Evolutionary conservation across 2,888 invertebrate species (phyloP), one percentile per base, ranked within the genome.

Genomic region (Endomychus coccineus): DNA sequence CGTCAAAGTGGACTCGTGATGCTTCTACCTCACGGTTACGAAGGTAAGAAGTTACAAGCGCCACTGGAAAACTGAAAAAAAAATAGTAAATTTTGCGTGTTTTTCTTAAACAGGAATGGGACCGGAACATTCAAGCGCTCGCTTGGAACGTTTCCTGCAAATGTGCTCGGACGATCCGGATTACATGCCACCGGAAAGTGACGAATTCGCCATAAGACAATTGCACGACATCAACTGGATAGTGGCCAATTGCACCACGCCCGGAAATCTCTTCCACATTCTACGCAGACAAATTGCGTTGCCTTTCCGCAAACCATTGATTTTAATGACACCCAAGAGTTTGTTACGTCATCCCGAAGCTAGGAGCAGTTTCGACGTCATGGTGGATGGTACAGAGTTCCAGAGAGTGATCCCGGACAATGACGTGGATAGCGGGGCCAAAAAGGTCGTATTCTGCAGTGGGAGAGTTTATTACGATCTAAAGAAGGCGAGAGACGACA

Each of bases 171-270:
- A 97, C 61, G 96, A 98, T 62, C 88, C 91, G 35, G 94, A 94
- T 63, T 83, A 88, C 62, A 86, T 91, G 75, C 92, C 92, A 34
- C 83, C 85, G 0, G 84, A 85, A 60, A 83, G 83, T 58, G 83
- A 83, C 51, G 46, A 51, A 16, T 91, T 89, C 55, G 79, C 80
- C 29, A 86, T 94, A 29, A 81, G 92, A 31, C 97, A 98, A 67
- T 74, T 97, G 46, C 89, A 95, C 64, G 95, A 96, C 64, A 89
- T 83, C 66, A 98, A 98, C 70, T 90, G 89, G 90, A 87, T 91
- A 56, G 87, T 89, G 40, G 91, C 91, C 31, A 96, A 97, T 70
- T 87, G 89, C 67, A 88, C 94, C 37, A 86, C 89, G 3, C 97
- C 97, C 3, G 96, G 92, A 19, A 97, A 95, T 59, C 82, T 85